phyloP scores from a whole-genome alignment of 2,113 vertebrate genomes.

The Vombatus ursinus region DNA sequence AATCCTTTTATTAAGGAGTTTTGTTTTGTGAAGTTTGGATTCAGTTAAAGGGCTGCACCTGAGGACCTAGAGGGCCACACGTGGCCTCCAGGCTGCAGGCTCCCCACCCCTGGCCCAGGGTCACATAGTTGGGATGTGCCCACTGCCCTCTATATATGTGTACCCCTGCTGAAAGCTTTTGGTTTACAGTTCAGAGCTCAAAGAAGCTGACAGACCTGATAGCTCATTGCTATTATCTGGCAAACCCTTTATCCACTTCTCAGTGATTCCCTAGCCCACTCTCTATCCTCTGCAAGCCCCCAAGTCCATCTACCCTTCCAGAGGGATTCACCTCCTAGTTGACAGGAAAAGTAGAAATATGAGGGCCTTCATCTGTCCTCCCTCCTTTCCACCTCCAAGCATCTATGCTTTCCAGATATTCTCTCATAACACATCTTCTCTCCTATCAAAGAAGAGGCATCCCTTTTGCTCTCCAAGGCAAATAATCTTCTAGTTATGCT shows the following conservation, averaged over 20 bases:
- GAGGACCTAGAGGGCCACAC: too few species aligned
- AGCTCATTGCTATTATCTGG: neutral
- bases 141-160: too few species aligned
- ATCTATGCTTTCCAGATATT: neutral
- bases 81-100: too few species aligned
- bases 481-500: neutral
- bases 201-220: neutral
- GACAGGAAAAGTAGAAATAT: neutral
- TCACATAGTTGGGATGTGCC: too few species aligned
- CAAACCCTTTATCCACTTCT: neutral
- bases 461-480: neutral
- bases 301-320: neutral
- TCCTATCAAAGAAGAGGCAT: neutral
- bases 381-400: neutral
- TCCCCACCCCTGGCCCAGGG: too few species aligned
- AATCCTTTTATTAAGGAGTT: too few species aligned
- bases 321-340: neutral
- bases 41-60: too few species aligned
- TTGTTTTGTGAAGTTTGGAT: too few species aligned
- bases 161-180: neutral
- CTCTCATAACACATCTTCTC: neutral
- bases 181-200: neutral
- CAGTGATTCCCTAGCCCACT: neutral
- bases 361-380: neutral
- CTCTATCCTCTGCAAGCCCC: neutral